Conservation (phyloP, 1,140 invertebrate species). For the Galleria mellonella region DNA sequence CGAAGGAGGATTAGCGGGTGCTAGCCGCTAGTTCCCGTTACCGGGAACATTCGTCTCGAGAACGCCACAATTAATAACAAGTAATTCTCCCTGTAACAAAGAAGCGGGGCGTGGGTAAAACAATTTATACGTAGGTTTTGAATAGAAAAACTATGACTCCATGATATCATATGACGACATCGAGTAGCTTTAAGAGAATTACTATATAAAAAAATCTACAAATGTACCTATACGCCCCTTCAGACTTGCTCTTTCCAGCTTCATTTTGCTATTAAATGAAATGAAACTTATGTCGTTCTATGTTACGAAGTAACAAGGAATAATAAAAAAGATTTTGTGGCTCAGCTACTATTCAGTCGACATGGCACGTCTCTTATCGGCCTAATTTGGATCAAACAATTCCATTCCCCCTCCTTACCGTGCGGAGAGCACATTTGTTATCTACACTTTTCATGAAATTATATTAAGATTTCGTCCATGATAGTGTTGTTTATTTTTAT, state of each 20-base stretch:
- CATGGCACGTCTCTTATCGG: constrained; percentile 46
- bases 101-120: too few relatives aligned
- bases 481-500: constrained; percentile 58
- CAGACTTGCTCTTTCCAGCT: too few relatives aligned
- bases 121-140: too few relatives aligned
- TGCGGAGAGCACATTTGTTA: constrained; percentile 54
- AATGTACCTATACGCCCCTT: too few relatives aligned
- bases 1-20: constrained; percentile 44
- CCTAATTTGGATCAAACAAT: constrained; percentile 59
- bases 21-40: constrained; percentile 32
- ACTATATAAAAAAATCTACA: too few relatives aligned
- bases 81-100: too few relatives aligned
- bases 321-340: constrained; percentile 39
- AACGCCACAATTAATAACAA: constrained; percentile 1
- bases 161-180: too few relatives aligned
- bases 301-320: constrained; percentile 14
- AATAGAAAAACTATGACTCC: too few relatives aligned
- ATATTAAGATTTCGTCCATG: constrained; percentile 58
- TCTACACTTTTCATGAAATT: constrained; percentile 61
- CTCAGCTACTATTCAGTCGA: constrained; percentile 21
- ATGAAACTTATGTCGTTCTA: constrained; percentile 5
- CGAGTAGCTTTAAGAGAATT: too few relatives aligned
- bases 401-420: constrained; percentile 44
- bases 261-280: not conserved
- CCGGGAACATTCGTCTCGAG: constrained; percentile 32